Conservation (phyloP, 2,888 invertebrate genomes). For the Anoplius nigerrimus region DNA sequence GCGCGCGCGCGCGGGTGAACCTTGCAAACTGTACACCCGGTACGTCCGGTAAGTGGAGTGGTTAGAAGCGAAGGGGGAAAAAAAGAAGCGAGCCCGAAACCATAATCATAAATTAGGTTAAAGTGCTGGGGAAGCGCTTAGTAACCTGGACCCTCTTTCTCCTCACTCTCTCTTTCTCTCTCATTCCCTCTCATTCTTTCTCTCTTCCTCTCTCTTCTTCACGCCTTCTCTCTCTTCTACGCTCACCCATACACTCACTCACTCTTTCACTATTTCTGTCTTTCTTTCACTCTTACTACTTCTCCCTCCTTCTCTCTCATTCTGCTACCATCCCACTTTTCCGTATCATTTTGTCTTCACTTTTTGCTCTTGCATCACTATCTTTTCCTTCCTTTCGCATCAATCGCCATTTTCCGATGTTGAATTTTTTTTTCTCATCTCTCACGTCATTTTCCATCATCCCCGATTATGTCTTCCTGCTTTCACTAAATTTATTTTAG, state of each 20-base stretch:
- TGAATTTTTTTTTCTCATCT: too few species aligned
- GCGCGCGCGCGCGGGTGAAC: conserved; percentile 30
- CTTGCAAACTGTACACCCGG: conserved; percentile 27
- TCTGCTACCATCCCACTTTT: too few species aligned
- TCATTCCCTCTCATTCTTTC: conserved; percentile 9
- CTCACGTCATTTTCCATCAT: too few species aligned
- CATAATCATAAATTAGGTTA: conserved; percentile 63
- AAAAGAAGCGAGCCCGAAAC: conserved; percentile 30
- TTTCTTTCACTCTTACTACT: not conserved
- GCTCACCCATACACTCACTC: conserved; percentile 24
- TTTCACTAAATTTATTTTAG: too few species aligned
- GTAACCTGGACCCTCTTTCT: conserved; percentile 46
- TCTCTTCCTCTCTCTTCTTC: conserved; percentile 14
- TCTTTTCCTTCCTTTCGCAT: not conserved
- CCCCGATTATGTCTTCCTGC: too few species aligned
- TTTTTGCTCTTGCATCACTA: too few species aligned
- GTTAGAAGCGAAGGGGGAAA: conserved; percentile 22
- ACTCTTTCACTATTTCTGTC: not conserved
- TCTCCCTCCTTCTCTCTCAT: too few species aligned
- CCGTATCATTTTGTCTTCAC: too few species aligned
- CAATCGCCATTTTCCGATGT: too few species aligned
- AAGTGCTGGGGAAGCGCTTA: conserved; percentile 62
- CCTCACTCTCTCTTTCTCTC: conserved; percentile 16
- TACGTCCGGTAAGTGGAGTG: conserved; percentile 47
- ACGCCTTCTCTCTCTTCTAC: conserved; percentile 10